Conservation (phyloP, 2,113 vertebrate species). For the Psittacara wagleri region DNA sequence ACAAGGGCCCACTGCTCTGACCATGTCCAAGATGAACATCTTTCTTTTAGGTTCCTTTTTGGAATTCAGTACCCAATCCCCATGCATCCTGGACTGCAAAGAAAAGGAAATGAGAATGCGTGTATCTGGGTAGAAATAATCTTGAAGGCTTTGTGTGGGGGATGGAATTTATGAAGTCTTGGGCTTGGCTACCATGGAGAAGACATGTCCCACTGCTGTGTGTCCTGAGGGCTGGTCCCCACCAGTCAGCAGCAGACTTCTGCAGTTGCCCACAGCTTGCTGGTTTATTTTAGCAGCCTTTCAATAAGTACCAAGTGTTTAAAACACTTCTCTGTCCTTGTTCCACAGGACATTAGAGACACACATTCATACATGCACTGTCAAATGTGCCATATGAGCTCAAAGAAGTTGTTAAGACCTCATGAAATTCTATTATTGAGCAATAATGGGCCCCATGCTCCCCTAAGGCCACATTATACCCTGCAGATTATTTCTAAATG, state of each 20-base stretch:
- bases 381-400: background rate
- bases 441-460: constrained; percentile 41
- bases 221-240: background rate
- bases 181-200: background rate
- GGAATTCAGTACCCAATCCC: background rate
- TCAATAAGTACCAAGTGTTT: background rate
- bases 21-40: background rate
- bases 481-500: constrained; percentile 50
- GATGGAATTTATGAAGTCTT: background rate
- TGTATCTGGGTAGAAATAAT: background rate
- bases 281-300: constrained; percentile 4
- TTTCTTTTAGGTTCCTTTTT: background rate
- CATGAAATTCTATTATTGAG: constrained; percentile 34
- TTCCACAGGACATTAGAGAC: background rate
- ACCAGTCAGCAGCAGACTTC: background rate
- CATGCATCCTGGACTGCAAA: background rate
- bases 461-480: constrained; percentile 39
- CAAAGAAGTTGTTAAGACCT: constrained; percentile 11
- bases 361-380: background rate
- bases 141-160: background rate
- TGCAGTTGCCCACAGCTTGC: background rate
- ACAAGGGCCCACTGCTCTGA: background rate
- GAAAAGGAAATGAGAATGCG: background rate
- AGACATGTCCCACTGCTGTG: background rate
- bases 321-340: background rate